Evolutionary conservation across 1,140 invertebrate species (phyloP).

Genomic region (Telenomus remus): DNA sequence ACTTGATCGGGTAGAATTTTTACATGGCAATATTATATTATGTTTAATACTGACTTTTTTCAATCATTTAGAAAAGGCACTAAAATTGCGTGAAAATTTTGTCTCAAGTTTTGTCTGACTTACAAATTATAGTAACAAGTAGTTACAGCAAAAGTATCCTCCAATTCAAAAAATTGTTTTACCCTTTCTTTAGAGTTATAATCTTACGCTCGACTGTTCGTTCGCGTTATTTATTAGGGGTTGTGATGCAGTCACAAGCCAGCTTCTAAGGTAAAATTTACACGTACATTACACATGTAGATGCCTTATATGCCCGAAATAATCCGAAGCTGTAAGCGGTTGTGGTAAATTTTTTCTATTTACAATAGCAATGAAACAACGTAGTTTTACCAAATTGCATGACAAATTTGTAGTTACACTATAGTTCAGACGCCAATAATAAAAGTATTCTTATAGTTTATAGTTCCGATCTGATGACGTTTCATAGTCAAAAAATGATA

Average conservation of each 20-base stretch:
- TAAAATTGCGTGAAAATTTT: conserved; percentile 35
- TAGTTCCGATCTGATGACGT: no score
- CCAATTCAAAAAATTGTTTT: conserved; percentile 9
- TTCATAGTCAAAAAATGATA: no score
- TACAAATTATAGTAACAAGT: conserved; percentile 21
- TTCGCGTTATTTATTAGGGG: conserved; percentile 20
- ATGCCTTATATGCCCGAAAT: conserved; percentile 1
- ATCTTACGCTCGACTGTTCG: conserved; percentile 21
- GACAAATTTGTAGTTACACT: no score
- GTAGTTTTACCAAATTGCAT: no score
- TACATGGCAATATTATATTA: no score
- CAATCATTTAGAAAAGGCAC: conserved; percentile 19
- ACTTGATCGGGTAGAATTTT: no score
- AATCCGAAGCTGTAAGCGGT: conserved; percentile 13
- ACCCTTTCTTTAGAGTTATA: conserved; percentile 27
- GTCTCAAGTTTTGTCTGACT: conserved; percentile 9
- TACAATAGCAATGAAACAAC: conserved; percentile 33
- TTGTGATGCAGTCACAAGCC: conserved; percentile 17
- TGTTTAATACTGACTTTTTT: no score
- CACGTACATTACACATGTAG: conserved; percentile 20
- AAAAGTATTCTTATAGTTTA: no score
- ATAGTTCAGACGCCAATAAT: no score
- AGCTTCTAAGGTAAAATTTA: conserved; percentile 10
- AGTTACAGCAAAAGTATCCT: conserved; percentile 12
- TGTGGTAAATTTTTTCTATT: conserved; percentile 17